These are phyloP conservation scores for Morpho deidamia DNA, from an alignment of 2,888 invertebrate genomes.

Conservation along the genomic window DNA sequence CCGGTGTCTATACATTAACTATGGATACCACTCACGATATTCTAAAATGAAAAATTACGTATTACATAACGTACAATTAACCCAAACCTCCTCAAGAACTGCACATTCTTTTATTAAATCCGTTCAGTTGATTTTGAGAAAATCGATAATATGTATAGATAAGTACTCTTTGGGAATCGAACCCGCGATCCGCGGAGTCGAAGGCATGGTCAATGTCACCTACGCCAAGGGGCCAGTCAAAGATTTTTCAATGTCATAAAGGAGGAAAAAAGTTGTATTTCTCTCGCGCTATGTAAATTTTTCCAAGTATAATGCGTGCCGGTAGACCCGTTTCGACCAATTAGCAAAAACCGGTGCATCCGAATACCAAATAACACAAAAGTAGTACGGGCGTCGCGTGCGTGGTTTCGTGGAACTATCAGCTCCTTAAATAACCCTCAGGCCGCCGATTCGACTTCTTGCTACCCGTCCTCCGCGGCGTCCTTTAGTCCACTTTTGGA, in stretches of 20 bases:
- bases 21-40: too few species aligned
- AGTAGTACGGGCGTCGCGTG: slow-evolving; percentile 58
- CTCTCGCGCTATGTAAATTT: slow-evolving; percentile 1
- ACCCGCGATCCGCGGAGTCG: too few species aligned
- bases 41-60: too few species aligned
- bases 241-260: neutral
- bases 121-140: too few species aligned
- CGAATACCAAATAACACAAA: slow-evolving; percentile 47
- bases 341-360: slow-evolving; percentile 40
- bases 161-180: too few species aligned
- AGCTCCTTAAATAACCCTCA: slow-evolving; percentile 58
- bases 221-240: too few species aligned
- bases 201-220: too few species aligned
- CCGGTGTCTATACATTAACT: too few species aligned
- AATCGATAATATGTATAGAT: too few species aligned
- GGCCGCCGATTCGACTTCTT: slow-evolving; percentile 53
- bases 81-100: too few species aligned
- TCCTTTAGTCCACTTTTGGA: slow-evolving; percentile 57
- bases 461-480: slow-evolving; percentile 63
- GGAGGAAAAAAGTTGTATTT: neutral
- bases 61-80: too few species aligned
- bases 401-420: slow-evolving; percentile 60
- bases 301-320: slow-evolving; percentile 17
- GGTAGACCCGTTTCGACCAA: slow-evolving; percentile 35
- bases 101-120: too few species aligned